These are phyloP conservation scores for Geopemphigus sp. DNA, from an alignment of 1,140 invertebrate species.

Conservation along the genomic window DNA sequence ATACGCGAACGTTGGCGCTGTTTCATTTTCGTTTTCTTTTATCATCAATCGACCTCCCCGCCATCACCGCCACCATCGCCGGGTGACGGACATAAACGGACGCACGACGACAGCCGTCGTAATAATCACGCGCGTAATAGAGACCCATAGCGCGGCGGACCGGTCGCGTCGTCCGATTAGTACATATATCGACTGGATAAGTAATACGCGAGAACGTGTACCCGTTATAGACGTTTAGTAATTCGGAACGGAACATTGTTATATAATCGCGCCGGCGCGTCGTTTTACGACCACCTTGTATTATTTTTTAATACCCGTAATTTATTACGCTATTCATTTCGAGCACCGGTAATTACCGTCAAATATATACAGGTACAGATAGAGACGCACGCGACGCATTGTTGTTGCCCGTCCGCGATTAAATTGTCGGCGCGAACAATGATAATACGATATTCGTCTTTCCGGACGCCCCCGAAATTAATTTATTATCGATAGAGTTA, in stretches of 20 bases:
- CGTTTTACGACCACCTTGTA: slow-evolving; percentile 11
- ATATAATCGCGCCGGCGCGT: not conserved
- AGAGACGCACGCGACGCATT: not conserved
- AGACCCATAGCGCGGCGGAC: not conserved
- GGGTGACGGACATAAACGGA: no score
- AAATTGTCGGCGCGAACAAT: not conserved
- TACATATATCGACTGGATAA: not conserved
- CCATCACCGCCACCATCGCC: no score
- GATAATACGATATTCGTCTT: not conserved
- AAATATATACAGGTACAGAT: not conserved
- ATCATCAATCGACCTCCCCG: no score
- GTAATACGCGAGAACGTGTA: not conserved
- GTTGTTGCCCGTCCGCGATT: not conserved
- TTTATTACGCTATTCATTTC: slow-evolving; percentile 6
- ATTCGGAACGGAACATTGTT: not conserved
- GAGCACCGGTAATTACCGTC: not conserved
- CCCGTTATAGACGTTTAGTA: not conserved
- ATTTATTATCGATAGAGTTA: not conserved
- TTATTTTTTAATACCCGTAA: slow-evolving; percentile 18
- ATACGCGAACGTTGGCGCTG: no score
- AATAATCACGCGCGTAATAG: not conserved
- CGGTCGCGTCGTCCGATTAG: not conserved
- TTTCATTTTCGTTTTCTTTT: no score
- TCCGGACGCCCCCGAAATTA: not conserved
- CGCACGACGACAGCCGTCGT: not conserved